Evolutionary conservation across 2,888 invertebrate species (phyloP).

Genomic region (Synergus gifuensis): DNA sequence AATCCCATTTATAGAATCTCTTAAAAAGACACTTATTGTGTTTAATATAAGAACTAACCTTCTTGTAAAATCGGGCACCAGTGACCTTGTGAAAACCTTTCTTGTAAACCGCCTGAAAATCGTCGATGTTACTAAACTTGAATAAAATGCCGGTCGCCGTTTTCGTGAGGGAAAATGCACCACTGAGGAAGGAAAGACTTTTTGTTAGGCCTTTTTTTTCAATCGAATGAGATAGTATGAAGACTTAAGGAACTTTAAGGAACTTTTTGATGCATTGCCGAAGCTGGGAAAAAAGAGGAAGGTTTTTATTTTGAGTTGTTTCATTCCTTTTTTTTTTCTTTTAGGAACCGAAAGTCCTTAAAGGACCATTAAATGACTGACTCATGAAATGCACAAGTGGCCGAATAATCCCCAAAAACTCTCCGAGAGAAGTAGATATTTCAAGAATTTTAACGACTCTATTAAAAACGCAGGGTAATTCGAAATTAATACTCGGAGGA

Average conservation of each 20-base stretch:
- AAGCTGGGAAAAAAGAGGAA: background rate
- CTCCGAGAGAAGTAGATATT: constrained; percentile 4
- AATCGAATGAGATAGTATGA: background rate
- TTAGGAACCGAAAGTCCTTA: background rate
- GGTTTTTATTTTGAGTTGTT: background rate
- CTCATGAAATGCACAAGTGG: constrained; percentile 9
- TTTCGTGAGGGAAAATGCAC: constrained; percentile 91
- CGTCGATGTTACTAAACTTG: constrained; percentile 92
- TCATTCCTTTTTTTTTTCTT: background rate
- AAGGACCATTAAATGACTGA: constrained; percentile 18
- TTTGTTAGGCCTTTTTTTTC: constrained; percentile 53
- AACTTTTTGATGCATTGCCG: background rate
- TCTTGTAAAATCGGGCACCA: constrained; percentile 91
- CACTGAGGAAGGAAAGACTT: constrained; percentile 78
- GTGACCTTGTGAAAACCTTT: constrained; percentile 93
- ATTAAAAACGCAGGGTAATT: constrained; percentile 37
- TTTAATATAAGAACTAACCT: constrained; percentile 80
- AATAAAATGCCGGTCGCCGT: constrained; percentile 93
- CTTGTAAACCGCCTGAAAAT: constrained; percentile 91
- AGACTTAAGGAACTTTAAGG: background rate
- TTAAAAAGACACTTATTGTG: background rate
- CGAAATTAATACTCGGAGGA: constrained; percentile 34
- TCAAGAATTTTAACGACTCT: constrained; percentile 35
- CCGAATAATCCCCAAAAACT: constrained; percentile 22
- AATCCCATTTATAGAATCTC: too few species aligned